Evolutionary conservation across 2,888 invertebrate species (phyloP), one percentile per base, ranked within the genome.

Genomic region (Chouioia cunea): DNA sequence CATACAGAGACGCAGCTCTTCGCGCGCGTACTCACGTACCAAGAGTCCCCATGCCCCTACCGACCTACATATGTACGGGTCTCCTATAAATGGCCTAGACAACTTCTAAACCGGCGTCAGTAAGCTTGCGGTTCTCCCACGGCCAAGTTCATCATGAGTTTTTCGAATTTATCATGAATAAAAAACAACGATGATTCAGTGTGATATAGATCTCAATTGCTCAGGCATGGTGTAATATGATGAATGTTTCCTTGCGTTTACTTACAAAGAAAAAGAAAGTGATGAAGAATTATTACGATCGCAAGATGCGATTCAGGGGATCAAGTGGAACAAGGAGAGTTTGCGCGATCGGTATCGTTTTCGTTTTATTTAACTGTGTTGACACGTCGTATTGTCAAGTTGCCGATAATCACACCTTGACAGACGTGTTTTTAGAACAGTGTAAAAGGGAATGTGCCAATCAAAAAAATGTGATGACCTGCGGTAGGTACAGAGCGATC

Each of bases 41-140:
- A 47, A 20, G 16, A 12, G 54, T 77, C 71, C 36, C 81, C 79
- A 81, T 74, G 81, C 82, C 84, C 84, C 85, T 83, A 84, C 84
- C 83, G 83, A 82, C 83, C 83, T 81, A 83, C 81, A 83, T 83
- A 68, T 62, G 64, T 65, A 62, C 53, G 79, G 75, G 78, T 77
- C 78, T 79, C 79, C 79, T 85, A 85, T 85, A 85, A 85, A 85
- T 85, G 83, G 79, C 79, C 81, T 82, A 80, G 82, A 79, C 81
- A 80, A 79, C 79, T 78, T 81, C 80, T 79, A 80, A 81, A 75
- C 79, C 75, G 74, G 76, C 78, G 79, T 76, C 80, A 82, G 82
- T 82, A 76, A 70, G 70, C 59, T 67, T 36, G 59, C 66, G 54
- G 3, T n/a, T 18, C 14, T 46, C 23, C 43, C 18, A 43, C 36